phyloP scores from a whole-genome alignment of 2,888 invertebrate species.

The Phaedon cochleariae region DNA sequence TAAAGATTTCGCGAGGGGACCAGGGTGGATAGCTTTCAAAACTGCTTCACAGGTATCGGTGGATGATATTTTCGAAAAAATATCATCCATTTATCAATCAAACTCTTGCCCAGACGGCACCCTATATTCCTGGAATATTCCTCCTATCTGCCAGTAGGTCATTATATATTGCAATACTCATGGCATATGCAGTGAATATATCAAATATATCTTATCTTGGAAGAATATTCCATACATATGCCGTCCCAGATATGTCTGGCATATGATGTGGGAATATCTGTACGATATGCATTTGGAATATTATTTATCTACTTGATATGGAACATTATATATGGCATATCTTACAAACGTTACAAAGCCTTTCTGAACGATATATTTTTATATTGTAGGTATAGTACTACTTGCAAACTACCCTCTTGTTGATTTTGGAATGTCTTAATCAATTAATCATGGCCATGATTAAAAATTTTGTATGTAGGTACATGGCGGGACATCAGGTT shows the following conservation, averaged over 20 bases:
- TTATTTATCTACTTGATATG: background rate
- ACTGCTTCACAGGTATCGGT: no score
- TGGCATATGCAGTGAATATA: constrained; percentile 12
- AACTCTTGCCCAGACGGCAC: constrained; percentile 13
- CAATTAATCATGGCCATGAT: no score
- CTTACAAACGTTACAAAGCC: constrained; percentile 5
- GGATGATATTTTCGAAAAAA: no score
- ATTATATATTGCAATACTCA: constrained; percentile 8
- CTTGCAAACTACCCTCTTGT: background rate
- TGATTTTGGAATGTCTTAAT: no score
- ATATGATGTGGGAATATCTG: constrained; percentile 9
- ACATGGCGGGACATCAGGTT: no score
- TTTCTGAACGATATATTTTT: background rate
- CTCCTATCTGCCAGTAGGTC: constrained; percentile 3
- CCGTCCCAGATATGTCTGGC: constrained; percentile 9
- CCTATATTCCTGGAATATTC: constrained; percentile 10
- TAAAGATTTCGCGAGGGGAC: no score
- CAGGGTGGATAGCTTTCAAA: no score
- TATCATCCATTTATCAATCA: no score
- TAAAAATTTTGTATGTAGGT: no score
- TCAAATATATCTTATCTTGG: constrained; percentile 2
- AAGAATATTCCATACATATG: constrained; percentile 10
- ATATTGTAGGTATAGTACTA: constrained; percentile 5
- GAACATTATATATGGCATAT: constrained; percentile 1
- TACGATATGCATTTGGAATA: constrained; percentile 8